These are phyloP conservation scores for Delphinus delphis DNA, from an alignment of 2,113 vertebrate genomes.

Conservation along the genomic window DNA sequence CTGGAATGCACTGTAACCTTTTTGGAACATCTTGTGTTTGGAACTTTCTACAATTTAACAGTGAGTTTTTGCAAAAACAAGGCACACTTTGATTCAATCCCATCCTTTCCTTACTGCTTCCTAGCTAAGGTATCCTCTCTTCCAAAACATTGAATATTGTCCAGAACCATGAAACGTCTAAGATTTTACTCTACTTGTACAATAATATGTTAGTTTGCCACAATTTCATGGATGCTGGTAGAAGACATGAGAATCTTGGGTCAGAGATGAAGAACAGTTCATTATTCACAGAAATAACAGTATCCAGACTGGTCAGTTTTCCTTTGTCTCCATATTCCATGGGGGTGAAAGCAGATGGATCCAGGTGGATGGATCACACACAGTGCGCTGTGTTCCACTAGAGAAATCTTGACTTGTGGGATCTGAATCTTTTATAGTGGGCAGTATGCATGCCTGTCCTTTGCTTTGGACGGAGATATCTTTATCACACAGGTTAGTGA, in stretches of 20 bases:
- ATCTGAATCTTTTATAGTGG: background rate
- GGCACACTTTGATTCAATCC: background rate
- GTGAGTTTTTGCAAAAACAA: background rate
- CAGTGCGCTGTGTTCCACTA: background rate
- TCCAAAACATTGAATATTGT: background rate
- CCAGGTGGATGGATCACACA: background rate
- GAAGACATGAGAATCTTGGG: background rate
- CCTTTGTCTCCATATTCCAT: background rate
- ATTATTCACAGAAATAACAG: background rate
- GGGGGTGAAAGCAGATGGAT: background rate
- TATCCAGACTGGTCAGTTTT: background rate
- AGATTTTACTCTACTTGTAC: background rate
- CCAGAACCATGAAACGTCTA: background rate
- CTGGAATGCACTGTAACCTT: background rate
- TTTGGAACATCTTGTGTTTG: background rate
- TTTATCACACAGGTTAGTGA: background rate
- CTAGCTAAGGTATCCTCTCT: background rate
- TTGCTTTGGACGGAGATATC: constrained; percentile 29
- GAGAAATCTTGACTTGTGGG: background rate
- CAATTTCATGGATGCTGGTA: background rate
- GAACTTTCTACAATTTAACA: no score
- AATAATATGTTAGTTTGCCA: background rate
- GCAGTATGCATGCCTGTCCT: background rate
- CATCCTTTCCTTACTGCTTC: background rate
- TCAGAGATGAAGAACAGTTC: background rate